Base-by-base conservation (phyloP, 1,140 invertebrate genomes). In the Oryzaephilus surinamensis region DNA sequence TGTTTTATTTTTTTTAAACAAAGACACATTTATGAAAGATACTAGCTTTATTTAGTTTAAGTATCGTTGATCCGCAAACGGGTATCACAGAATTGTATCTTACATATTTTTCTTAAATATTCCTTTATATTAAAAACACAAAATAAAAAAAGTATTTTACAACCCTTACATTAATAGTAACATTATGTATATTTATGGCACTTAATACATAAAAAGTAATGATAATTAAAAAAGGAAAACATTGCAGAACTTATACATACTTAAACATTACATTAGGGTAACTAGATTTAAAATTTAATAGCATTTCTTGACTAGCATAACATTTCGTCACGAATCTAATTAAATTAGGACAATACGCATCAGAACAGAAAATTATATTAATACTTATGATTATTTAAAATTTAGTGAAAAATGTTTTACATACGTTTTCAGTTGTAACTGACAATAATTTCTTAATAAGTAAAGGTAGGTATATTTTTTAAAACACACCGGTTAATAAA, bases 81-180 rank as follows among this genome's bases (percentile, higher is more conserved):
- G 46, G 45, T 52, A 52, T 52, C 50, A 52, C 50, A 52, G 50
- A 41, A 44, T 45, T 47, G 34, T 47, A 52, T 52, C 47, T 50
- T 52, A 52, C 44, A 48, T 14, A 38, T 46, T 34, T 39, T 16
- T 11, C 13, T 16, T 12, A 43, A 23, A 19, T 21, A 21, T 21
- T 13, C 11, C 5, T 41, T 15, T 21, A 27, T 19, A 32, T 19
- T 28, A 18, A 32, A 32, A 32, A 40, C 12, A 32, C 23, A 33
- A 23, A 40, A 28, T 32, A 33, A 30, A 17, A 7, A 11, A 15
- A 17, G 12, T 30, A 32, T 17, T 40, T 32, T 26, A 40, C 38
- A 40, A 38, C 36, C 36, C 36, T 38, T 38, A 38, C 36, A 38
- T n/a, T n/a, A n/a, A n/a, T n/a, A n/a, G n/a, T n/a, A n/a, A n/a